A percentile compares a stretch with the other conserved stretches of the same genome.
Conservation (phyloP, 2,888 invertebrate species). For the Athalia cordata region DNA sequence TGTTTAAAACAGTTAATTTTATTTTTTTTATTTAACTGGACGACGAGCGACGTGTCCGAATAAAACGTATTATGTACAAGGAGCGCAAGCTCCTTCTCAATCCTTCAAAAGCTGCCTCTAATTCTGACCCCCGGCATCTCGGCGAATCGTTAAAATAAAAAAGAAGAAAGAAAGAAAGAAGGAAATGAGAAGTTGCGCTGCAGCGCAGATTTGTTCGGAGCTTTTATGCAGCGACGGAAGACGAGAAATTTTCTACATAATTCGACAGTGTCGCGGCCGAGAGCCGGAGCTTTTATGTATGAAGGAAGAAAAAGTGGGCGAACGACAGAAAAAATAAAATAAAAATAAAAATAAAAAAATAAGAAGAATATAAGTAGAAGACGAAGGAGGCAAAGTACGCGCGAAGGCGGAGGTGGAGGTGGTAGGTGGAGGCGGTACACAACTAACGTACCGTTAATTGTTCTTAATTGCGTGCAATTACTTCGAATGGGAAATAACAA, state of each 20-base stretch:
- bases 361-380: background rate
- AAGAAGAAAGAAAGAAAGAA: too few species aligned
- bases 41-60: too few species aligned
- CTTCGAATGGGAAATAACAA: conserved; percentile 70
- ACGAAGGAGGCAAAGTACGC: background rate
- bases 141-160: too few species aligned
- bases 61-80: background rate
- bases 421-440: conserved; percentile 20
- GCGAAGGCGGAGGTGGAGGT: background rate
- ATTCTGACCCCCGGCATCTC: too few species aligned
- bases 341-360: background rate
- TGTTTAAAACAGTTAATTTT: conserved; percentile 35
- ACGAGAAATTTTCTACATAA: conserved; percentile 18
- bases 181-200: too few species aligned
- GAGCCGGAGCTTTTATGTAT: background rate
- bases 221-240: conserved; percentile 24
- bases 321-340: background rate
- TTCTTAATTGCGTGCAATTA: conserved; percentile 70
- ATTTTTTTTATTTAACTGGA: background rate
- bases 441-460: conserved; percentile 61
- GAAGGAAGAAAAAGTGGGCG: background rate
- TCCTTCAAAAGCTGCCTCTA: too few species aligned
- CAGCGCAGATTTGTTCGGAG: conserved; percentile 30
- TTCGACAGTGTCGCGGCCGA: conserved; percentile 27
- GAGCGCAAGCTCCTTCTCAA: background rate